These are phyloP conservation scores for Cladorhizidae sp. DNA, from an alignment of 37 sponge, comb jelly and placozoan species.

Conservation along the genomic window DNA sequence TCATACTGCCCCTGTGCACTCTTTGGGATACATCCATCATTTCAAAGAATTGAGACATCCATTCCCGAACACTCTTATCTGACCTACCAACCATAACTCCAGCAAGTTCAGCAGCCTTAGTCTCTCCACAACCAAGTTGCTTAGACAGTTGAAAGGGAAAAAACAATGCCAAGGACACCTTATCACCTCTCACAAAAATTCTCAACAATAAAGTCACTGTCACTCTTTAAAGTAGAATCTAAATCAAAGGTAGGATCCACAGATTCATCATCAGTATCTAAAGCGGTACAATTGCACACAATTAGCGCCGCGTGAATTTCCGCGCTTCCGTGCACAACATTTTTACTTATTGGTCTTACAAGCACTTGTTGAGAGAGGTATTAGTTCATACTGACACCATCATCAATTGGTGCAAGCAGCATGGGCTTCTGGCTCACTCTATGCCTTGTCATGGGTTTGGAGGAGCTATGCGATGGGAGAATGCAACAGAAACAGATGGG, in stretches of 20 bases:
- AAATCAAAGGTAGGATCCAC: too few species aligned
- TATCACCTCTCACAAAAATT: constrained; percentile 27
- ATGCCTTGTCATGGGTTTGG: too few species aligned
- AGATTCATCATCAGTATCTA: constrained; percentile 57
- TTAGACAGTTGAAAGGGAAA: constrained; percentile 20
- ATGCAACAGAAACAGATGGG: too few species aligned
- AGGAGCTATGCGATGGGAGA: too few species aligned
- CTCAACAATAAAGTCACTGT: constrained; percentile 27
- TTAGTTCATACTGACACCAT: too few species aligned
- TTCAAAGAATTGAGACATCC: constrained; percentile 29
- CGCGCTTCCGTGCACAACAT: too few species aligned
- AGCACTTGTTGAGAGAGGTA: too few species aligned
- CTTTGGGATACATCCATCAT: constrained; percentile 29
- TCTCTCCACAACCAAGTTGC: constrained; percentile 11
- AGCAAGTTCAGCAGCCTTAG: constrained; percentile 56
- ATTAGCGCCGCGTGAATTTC: too few species aligned
- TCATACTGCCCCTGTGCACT: constrained; percentile 37
- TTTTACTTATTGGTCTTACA: too few species aligned
- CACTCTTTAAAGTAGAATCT: constrained; percentile 25
- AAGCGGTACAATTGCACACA: too few species aligned
- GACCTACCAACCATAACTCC: constrained; percentile 42
- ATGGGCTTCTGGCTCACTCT: too few species aligned
- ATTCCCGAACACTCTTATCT: constrained; percentile 35
- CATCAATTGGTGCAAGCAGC: too few species aligned
- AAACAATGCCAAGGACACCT: constrained; percentile 39